Percentiles rank a stretch among this genome's conserved stretches.
phyloP scores from a whole-genome alignment of 2,797 vertebrate species.

The Merluccius polli region DNA sequence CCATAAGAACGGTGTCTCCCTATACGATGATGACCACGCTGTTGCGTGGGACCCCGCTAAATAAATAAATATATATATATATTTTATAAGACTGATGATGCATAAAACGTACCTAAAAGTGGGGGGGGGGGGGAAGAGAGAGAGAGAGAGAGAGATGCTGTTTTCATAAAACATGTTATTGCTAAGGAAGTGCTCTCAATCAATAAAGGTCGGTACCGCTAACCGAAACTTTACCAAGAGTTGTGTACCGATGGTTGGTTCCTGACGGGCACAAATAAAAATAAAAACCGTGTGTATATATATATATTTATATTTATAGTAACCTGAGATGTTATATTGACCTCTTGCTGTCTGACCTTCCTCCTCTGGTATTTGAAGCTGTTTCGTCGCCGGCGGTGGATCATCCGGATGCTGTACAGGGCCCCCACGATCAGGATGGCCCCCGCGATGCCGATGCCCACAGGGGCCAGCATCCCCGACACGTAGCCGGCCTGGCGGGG shows the following conservation, averaged over 20 bases:
- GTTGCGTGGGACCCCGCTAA: too few species aligned
- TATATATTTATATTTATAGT: not conserved
- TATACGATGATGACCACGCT: too few species aligned
- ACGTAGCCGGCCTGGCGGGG: slow-evolving; percentile 87
- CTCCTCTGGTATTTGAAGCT: slow-evolving; percentile 92
- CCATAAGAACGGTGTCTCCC: not conserved
- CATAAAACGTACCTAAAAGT: not conserved
- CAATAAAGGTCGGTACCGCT: not conserved
- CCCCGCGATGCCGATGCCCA: slow-evolving; percentile 90
- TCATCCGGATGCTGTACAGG: slow-evolving; percentile 91
- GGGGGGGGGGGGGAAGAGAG: not conserved
- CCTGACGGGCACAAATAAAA: not conserved
- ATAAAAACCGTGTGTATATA: not conserved
- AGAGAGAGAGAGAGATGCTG: not conserved
- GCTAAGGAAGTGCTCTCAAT: not conserved
- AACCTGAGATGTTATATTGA: slow-evolving; percentile 33
- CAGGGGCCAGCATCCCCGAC: slow-evolving; percentile 95
- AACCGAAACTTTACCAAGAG: not conserved
- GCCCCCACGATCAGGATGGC: slow-evolving; percentile 93
- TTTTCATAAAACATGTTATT: not conserved
- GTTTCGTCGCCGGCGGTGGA: slow-evolving; percentile 89
- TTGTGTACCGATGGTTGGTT: not conserved
- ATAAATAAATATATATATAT: too few species aligned
- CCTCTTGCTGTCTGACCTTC: slow-evolving; percentile 81
- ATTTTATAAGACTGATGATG: not conserved